Percentiles rank a stretch among this genome's conserved stretches.
These are phyloP conservation scores for Volucella bombylans DNA, from an alignment of 2,888 invertebrate species.

Conservation along the genomic window DNA sequence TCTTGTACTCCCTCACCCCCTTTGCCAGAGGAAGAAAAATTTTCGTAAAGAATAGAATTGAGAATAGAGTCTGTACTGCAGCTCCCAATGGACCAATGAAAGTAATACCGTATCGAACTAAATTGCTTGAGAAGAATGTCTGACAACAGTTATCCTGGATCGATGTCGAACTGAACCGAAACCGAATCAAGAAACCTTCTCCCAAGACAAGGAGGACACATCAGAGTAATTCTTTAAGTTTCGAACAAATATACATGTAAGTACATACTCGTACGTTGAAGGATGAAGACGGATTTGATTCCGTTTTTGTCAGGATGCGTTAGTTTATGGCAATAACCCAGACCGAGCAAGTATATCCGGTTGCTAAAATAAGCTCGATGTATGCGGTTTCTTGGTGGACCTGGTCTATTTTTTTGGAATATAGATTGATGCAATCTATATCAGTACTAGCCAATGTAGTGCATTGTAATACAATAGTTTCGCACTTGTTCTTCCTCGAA, in stretches of 20 bases:
- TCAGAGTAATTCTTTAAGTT: constrained; percentile 58
- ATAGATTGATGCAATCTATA: background rate
- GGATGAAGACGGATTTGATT: constrained; percentile 63
- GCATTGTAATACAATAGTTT: constrained; percentile 36
- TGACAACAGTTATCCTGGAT: constrained; percentile 23
- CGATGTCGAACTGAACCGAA: background rate
- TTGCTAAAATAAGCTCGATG: constrained; percentile 51
- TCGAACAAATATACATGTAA: constrained; percentile 37
- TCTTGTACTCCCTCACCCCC: background rate
- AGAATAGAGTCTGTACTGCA: constrained; percentile 45
- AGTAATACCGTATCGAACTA: constrained; percentile 51
- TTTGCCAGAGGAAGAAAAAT: background rate
- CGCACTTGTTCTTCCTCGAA: background rate
- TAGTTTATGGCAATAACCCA: no score
- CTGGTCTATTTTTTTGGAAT: background rate
- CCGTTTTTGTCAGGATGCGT: constrained; percentile 6
- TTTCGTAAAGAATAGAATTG: constrained; percentile 20
- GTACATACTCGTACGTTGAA: constrained; percentile 31
- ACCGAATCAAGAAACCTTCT: constrained; percentile 26
- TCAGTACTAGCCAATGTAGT: background rate
- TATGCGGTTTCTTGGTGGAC: constrained; percentile 23
- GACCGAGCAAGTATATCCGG: constrained; percentile 27
- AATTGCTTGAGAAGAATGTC: constrained; percentile 57
- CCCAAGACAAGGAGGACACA: constrained; percentile 1
- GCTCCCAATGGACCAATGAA: constrained; percentile 51